These are phyloP conservation scores for Hydrozoanthus gracilis DNA, from an alignment of 92 coral and sea anemone genomes.

Conservation along the genomic window DNA sequence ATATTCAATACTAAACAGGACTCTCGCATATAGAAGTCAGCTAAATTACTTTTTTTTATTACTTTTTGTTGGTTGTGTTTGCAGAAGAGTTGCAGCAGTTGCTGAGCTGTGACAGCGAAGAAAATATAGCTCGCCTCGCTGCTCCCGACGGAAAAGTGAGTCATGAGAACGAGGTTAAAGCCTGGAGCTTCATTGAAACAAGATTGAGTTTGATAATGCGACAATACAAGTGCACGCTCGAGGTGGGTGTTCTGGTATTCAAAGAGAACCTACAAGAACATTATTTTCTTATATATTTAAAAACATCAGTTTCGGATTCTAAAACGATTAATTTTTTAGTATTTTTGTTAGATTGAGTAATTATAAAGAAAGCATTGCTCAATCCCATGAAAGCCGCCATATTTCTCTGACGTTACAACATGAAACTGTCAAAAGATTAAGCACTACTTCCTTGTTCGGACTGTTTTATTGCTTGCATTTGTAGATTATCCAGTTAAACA, in stretches of 20 bases:
- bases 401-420: too few species aligned
- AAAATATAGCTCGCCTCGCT: conserved; percentile 54
- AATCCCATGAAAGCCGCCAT: too few species aligned
- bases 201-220: conserved; percentile 82
- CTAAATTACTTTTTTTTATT: conserved; percentile 2
- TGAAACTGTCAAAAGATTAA: too few species aligned
- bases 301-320: not conserved
- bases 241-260: conserved; percentile 52
- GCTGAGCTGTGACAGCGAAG: conserved; percentile 41
- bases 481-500: too few species aligned
- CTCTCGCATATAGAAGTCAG: not conserved
- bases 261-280: not conserved
- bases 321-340: too few species aligned
- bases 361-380: too few species aligned
- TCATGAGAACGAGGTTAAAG: conserved; percentile 72
- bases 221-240: conserved; percentile 81
- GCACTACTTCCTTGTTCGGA: too few species aligned
- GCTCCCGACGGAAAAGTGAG: conserved; percentile 69
- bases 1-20: not conserved
- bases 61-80: not conserved
- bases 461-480: too few species aligned
- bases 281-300: not conserved
- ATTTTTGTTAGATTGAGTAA: too few species aligned
- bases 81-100: conserved; percentile 66
- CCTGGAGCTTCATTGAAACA: conserved; percentile 85